Evolutionary conservation across 2,113 vertebrate genomes (phyloP).

Genomic region (Saiga tatarica): DNA sequence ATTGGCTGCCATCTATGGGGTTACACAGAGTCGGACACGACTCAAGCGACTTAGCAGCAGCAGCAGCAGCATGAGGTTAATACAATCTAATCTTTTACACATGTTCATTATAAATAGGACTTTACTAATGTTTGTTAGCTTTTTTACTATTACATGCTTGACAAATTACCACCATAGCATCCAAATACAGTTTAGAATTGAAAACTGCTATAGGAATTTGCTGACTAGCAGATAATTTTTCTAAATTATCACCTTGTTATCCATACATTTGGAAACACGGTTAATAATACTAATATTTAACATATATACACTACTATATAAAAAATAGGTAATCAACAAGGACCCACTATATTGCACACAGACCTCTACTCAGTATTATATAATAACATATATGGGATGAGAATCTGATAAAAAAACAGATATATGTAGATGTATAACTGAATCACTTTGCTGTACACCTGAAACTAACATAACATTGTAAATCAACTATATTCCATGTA

Average conservation of each 20-base stretch:
- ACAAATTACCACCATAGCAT: neutral
- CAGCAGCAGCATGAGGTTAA: too few species aligned
- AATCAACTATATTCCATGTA: neutral
- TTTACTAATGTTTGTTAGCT: neutral
- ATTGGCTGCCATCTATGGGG: too few species aligned
- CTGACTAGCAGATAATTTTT: neutral
- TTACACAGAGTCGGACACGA: too few species aligned
- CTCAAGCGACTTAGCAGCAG: too few species aligned
- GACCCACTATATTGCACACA: neutral
- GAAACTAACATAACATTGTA: neutral
- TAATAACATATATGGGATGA: neutral
- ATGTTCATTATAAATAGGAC: neutral
- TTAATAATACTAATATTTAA: neutral
- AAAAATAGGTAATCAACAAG: neutral
- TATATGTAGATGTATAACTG: neutral
- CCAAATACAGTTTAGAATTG: neutral
- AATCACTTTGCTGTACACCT: neutral
- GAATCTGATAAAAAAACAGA: neutral
- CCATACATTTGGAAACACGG: neutral
- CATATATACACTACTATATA: neutral
- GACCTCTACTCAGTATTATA: neutral
- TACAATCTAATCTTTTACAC: neutral
- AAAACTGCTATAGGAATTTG: neutral
- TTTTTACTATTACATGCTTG: neutral
- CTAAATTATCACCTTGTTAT: neutral